Evolutionary conservation across 2,797 vertebrate species (phyloP), one percentile per base, ranked within the genome.

Genomic region (Jordanella pulchra): DNA sequence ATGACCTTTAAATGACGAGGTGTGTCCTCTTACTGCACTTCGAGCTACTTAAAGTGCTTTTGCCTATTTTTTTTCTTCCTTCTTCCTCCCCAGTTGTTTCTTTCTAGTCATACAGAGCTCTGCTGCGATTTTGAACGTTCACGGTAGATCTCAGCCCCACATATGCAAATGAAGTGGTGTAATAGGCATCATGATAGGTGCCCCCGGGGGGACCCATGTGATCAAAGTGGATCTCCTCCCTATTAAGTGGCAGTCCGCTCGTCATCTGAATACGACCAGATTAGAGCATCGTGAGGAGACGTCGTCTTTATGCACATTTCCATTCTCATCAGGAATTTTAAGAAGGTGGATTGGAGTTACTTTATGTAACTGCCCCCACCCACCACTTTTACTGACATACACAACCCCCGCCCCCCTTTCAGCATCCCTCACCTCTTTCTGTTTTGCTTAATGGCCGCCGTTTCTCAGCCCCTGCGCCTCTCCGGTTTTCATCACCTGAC

Each of bases 161-260:
- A 86, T 92, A 94, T 95, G 93, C 90, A 94, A 93, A 94, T 95
- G 87, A 91, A 84, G 86, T 84, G 55, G 90, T 75, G 89, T 94
- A 94, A 95, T 94, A 93, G 93, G 92, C 91, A 90, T 87, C 67
- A 82, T 72, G 84, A 91, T 93, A 93, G 92, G 91, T 93, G 90
- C 72, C 85, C 81, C 90, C 87, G 78, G 7, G 87, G 89, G 90
- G 65, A 30, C 66, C 86, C 86, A 77, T 91, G 91, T 91, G 92
- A 94, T 95, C 94, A 93, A 93, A 94, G 92, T 93, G 90, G 93
- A 94, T 94, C 92, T 92, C 91, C 92, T 92, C 90, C 89, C 90
- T 81, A 89, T 93, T 94, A 93, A 93, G 92, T 93, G 92, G 91
- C 91, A 92, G 89, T 84, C 90, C 84, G 86, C 91, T 93, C 90